These are phyloP conservation scores for Nannospalax galili DNA, from an alignment of 2,113 vertebrate genomes.

Conservation along the genomic window DNA sequence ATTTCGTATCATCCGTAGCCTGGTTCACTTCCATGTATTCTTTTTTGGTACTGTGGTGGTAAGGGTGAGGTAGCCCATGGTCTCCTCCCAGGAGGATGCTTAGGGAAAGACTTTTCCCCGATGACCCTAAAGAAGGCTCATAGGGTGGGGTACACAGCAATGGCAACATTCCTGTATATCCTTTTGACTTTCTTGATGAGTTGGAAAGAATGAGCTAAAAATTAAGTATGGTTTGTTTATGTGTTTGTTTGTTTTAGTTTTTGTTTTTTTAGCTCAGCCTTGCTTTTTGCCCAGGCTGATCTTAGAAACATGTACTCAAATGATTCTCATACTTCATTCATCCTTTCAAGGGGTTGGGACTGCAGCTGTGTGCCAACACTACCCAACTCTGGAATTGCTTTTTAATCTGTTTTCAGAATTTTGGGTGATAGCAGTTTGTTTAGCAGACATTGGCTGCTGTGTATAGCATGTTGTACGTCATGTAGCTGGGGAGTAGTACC, in stretches of 20 bases:
- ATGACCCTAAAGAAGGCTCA: not conserved
- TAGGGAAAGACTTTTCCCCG: not conserved
- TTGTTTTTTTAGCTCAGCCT: not conserved
- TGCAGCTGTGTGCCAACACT: not conserved
- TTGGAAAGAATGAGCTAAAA: not conserved
- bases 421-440: not conserved
- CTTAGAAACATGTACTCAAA: not conserved
- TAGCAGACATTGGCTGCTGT: not conserved
- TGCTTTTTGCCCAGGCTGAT: not conserved
- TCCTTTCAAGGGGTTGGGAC: not conserved
- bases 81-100: no score
- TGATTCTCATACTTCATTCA: not conserved
- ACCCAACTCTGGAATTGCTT: not conserved
- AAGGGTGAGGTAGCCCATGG: not conserved
- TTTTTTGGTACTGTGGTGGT: not conserved
- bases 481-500: no score
- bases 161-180: not conserved
- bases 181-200: not conserved
- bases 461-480: not conserved
- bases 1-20: not conserved
- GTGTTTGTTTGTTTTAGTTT: not conserved
- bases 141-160: not conserved
- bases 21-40: not conserved
- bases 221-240: not conserved
- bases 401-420: not conserved